Evolutionary conservation across 2,113 vertebrate genomes (phyloP).

Genomic region (Eptesicus fuscus): DNA sequence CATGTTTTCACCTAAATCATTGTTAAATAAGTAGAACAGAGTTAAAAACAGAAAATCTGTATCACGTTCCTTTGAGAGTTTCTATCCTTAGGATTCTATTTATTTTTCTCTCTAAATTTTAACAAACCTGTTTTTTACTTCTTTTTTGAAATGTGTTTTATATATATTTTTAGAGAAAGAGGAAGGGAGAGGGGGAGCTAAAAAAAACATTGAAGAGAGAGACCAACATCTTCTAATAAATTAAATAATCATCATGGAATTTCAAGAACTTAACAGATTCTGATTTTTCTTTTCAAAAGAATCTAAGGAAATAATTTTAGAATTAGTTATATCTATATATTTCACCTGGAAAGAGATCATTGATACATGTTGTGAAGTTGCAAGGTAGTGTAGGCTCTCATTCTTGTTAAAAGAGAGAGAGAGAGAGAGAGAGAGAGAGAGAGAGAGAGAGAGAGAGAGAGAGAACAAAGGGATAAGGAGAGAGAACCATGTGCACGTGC

Average conservation of each 20-base stretch:
- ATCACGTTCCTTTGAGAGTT: neutral
- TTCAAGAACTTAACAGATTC: neutral
- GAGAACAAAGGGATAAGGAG: neutral
- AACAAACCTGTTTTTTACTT: neutral
- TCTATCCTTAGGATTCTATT: neutral
- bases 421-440: too few species aligned
- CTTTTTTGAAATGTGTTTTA: neutral
- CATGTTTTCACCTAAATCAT: slow-evolving; percentile 13
- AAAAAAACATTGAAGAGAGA: too few species aligned
- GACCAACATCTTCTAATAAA: neutral
- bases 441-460: too few species aligned
- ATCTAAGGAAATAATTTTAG: neutral
- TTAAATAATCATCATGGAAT: neutral
- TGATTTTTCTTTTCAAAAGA: neutral
- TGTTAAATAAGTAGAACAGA: slow-evolving; percentile 29
- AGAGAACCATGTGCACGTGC: neutral
- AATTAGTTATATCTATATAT: neutral
- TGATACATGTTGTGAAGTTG: neutral
- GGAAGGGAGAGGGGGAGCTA: too few species aligned
- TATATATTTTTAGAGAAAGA: too few species aligned
- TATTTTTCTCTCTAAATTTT: slow-evolving; percentile 5
- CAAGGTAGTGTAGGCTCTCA: neutral
- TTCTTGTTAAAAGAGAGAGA: neutral
- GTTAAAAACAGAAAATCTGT: slow-evolving; percentile 10
- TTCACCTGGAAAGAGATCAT: neutral